phyloP scores from a whole-genome alignment of 2,797 vertebrate species.

The Gambusia yucatana region DNA sequence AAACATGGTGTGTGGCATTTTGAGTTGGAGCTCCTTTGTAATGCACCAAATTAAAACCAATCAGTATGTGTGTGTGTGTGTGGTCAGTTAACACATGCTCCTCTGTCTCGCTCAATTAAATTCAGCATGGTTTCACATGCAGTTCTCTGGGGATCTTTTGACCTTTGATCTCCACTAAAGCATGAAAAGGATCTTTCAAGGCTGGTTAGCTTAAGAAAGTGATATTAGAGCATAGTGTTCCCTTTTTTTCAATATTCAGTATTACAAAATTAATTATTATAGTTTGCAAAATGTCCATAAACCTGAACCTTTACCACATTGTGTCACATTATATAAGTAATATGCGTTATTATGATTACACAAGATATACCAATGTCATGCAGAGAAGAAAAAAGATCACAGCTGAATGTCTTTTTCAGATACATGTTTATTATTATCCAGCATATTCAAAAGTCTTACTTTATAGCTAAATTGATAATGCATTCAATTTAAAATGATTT shows the following conservation, averaged over 20 bases:
- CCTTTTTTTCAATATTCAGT: not conserved
- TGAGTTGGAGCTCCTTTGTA: not conserved
- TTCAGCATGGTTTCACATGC: constrained; percentile 15
- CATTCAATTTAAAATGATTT: not conserved
- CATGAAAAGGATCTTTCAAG: constrained; percentile 40
- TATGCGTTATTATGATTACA: not conserved
- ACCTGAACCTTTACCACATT: not conserved
- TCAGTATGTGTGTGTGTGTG: constrained; percentile 4
- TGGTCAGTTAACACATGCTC: constrained; percentile 44
- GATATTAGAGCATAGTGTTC: constrained; percentile 39
- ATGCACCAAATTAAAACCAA: constrained; percentile 5
- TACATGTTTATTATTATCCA: not conserved
- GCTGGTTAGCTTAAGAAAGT: constrained; percentile 53
- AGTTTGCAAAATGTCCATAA: not conserved
- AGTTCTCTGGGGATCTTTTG: constrained; percentile 51
- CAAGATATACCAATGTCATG: not conserved
- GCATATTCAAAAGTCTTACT: not conserved
- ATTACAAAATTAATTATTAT: too few relatives aligned
- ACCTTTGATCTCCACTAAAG: constrained; percentile 63
- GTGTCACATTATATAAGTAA: not conserved
- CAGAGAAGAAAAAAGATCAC: not conserved
- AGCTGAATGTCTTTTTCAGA: not conserved
- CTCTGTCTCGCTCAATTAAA: constrained; percentile 24
- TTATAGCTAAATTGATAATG: not conserved
- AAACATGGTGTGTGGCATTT: not conserved